Percentiles rank a stretch among this genome's conserved stretches.
These are phyloP conservation scores for Alectura lathami DNA, from an alignment of 2,113 vertebrate genomes.

Conservation along the genomic window DNA sequence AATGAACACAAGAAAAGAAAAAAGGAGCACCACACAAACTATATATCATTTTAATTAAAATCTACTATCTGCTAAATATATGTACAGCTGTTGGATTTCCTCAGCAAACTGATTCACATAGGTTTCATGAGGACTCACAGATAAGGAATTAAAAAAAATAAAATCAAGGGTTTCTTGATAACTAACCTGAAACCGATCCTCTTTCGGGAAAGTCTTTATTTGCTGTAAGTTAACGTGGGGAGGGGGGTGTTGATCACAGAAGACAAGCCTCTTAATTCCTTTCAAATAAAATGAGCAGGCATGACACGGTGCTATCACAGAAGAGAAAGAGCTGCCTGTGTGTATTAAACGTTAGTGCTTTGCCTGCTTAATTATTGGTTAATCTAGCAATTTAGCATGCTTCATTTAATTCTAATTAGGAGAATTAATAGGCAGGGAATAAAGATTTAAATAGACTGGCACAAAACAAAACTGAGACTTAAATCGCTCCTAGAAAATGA, in stretches of 20 bases:
- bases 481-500: conserved; percentile 44
- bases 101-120: conserved; percentile 41
- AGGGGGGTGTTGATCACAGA: conserved; percentile 37
- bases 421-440: conserved; percentile 86
- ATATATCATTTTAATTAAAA: conserved; percentile 68
- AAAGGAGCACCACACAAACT: conserved; percentile 38
- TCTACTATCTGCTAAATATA: conserved; percentile 63
- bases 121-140: conserved; percentile 36
- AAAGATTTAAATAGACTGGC: conserved; percentile 79
- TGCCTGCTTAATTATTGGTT: conserved; percentile 88
- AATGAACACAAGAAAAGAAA: neutral
- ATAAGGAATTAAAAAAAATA: conserved; percentile 66
- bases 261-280: conserved; percentile 70
- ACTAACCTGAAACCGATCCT: conserved; percentile 36
- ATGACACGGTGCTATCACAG: conserved; percentile 67
- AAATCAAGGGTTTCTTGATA: conserved; percentile 51
- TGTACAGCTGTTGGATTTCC: conserved; percentile 45
- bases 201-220: conserved; percentile 56
- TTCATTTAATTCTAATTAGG: conserved; percentile 91
- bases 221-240: conserved; percentile 44
- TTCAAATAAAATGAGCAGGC: conserved; percentile 71
- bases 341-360: conserved; percentile 76
- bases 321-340: conserved; percentile 73
- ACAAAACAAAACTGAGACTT: conserved; percentile 75
- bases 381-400: conserved; percentile 87